Evolutionary conservation across 1,140 invertebrate species (phyloP).

Genomic region (Sipha flava): DNA sequence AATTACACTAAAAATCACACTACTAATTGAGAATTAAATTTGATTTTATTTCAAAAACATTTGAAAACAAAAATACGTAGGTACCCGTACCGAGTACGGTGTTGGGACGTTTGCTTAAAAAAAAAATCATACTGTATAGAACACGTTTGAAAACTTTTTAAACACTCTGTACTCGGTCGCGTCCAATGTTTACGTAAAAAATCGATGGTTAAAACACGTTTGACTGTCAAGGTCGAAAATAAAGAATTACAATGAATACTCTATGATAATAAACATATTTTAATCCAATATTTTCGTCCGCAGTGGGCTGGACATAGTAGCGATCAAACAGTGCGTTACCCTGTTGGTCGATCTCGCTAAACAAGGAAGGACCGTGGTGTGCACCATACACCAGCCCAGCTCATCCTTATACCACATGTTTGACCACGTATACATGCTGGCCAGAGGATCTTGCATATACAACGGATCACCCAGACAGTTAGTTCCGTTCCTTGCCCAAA

Average conservation of each 20-base stretch:
- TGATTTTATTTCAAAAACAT: too few relatives aligned
- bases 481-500: slow-evolving; percentile 46
- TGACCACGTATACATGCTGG: slow-evolving; percentile 54
- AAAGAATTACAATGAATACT: neutral
- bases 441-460: slow-evolving; percentile 53
- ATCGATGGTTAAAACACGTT: too few relatives aligned
- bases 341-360: slow-evolving; percentile 44
- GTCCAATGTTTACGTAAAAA: too few relatives aligned
- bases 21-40: too few relatives aligned
- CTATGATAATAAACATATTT: neutral
- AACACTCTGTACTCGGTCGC: too few relatives aligned
- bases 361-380: slow-evolving; percentile 54
- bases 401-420: slow-evolving; percentile 56
- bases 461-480: slow-evolving; percentile 47
- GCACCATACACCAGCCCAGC: slow-evolving; percentile 62
- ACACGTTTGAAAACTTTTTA: too few relatives aligned
- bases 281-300: slow-evolving; percentile 35
- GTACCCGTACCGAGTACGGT: too few relatives aligned
- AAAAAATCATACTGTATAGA: too few relatives aligned
- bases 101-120: too few relatives aligned
- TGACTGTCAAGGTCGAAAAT: neutral
- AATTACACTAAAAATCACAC: too few relatives aligned
- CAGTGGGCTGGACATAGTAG: slow-evolving; percentile 55
- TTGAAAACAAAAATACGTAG: too few relatives aligned
- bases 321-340: slow-evolving; percentile 52